Evolutionary conservation across 1,140 invertebrate species (phyloP).

Genomic region (Odontomachus brunneus): DNA sequence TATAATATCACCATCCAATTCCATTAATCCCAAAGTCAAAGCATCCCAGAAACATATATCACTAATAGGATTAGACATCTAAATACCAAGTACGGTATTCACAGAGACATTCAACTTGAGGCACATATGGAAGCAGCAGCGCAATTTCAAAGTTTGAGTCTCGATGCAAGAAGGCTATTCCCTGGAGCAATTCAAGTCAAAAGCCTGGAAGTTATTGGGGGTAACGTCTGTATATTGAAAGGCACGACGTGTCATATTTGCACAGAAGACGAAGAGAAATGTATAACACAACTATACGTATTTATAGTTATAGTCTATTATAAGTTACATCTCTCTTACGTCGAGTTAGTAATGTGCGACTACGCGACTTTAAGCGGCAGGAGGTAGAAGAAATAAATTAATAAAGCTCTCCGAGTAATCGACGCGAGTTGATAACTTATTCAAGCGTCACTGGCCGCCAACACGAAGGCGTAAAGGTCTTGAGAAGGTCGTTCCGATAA

Average conservation of each 20-base stretch:
- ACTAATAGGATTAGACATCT: constrained; percentile 5
- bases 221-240: neutral
- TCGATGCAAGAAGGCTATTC: neutral
- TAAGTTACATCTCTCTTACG: neutral
- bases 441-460: constrained; percentile 14
- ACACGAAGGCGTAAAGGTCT: neutral
- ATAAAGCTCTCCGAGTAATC: constrained; percentile 7
- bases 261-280: neutral
- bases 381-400: constrained; percentile 19
- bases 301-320: neutral
- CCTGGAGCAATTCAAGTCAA: neutral
- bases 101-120: neutral
- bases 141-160: neutral
- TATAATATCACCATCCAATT: neutral
- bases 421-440: constrained; percentile 33
- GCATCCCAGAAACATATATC: neutral
- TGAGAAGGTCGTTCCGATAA: constrained; percentile 23
- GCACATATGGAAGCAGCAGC: neutral
- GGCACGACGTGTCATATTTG: neutral
- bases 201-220: neutral
- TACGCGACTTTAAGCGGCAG: neutral
- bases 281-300: neutral
- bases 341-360: neutral
- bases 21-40: neutral
- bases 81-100: constrained; percentile 5